A percentile compares a stretch with the other conserved stretches of the same genome.
phyloP scores from a whole-genome alignment of 2,888 invertebrate species.

The Tridacna gigas region DNA sequence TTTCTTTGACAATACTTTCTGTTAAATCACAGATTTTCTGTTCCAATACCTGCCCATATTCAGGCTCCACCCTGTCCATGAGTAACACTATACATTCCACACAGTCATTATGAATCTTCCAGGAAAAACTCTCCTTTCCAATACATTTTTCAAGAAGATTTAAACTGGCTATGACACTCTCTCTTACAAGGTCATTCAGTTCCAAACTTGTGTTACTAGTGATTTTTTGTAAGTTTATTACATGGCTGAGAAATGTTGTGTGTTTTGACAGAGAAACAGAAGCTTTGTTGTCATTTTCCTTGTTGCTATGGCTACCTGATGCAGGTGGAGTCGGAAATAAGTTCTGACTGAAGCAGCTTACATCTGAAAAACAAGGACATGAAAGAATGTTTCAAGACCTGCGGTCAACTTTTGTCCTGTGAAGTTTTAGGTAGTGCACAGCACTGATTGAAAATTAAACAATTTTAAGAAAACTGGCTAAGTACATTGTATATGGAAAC shows the following conservation, averaged over 20 bases:
- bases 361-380: background rate
- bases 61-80: conserved; percentile 15
- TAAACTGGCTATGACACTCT: conserved; percentile 54
- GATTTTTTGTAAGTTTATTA: conserved; percentile 40
- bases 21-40: conserved; percentile 23
- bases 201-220: conserved; percentile 7
- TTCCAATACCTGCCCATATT: background rate
- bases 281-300: background rate
- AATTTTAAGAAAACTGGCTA: too few species aligned
- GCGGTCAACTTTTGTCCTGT: too few species aligned
- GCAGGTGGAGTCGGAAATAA: conserved; percentile 60
- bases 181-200: conserved; percentile 20
- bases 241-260: conserved; percentile 54
- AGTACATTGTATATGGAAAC: too few species aligned
- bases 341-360: conserved; percentile 34
- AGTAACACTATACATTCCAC: conserved; percentile 31
- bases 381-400: too few species aligned
- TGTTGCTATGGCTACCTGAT: conserved; percentile 35
- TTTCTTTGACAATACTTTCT: background rate
- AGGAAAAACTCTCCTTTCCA: conserved; percentile 32
- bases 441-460: too few species aligned
- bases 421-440: too few species aligned
- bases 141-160: conserved; percentile 27
- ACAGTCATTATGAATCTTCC: conserved; percentile 45
- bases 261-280: conserved; percentile 40